Evolutionary conservation across 2,113 vertebrate genomes (phyloP), one percentile per base, ranked within the genome.

Genomic region (Gavia stellata): DNA sequence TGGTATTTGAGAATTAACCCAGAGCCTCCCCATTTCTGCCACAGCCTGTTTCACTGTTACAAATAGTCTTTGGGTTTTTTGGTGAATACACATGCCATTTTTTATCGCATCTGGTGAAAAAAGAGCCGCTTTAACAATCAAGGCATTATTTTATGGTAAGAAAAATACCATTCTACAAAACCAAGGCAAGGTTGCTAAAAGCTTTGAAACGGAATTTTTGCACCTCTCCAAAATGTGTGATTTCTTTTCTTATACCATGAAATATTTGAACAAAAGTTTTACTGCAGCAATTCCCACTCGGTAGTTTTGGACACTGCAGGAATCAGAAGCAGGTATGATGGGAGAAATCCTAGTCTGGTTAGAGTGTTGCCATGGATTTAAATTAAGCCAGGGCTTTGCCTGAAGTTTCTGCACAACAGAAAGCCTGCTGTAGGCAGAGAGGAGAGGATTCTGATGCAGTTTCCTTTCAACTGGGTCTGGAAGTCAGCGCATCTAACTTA

Each of bases 401-500:
- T 82, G 72, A 90, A 82, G 58, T 88, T 93, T 96, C 67, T 86
- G 34, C 67, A 74, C 36, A 62, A 81, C 68, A 81, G 59, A 92
- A 88, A 95, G 17, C 38, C 50, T 81, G 49, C 83, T 75, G 38
- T 7, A 84, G 77, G 40, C 77, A 53, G 36, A 80, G 62, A 91
- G 40, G 42, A 75, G 63, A 89, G 91, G 81, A 95, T 96, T 97
- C 91, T 87, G 65, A 81, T 45, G 53, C 17, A 81, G 70, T 40
- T 38, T 87, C 28, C 87, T 94, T 96, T 96, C 91, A 81, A 89
- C 68, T 62, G 79, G 28, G 36, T 40, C 53, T 93, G 73, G 84
- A 97, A 96, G 90, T 65, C 53, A 82, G 81, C 74, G 91, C 85
- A 73, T 90, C 84, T 93, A 80, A 93, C 81, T 85, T 95, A 94